Base-by-base conservation (phyloP, 1,140 invertebrate genomes). In the Trachelipus rathkii region DNA sequence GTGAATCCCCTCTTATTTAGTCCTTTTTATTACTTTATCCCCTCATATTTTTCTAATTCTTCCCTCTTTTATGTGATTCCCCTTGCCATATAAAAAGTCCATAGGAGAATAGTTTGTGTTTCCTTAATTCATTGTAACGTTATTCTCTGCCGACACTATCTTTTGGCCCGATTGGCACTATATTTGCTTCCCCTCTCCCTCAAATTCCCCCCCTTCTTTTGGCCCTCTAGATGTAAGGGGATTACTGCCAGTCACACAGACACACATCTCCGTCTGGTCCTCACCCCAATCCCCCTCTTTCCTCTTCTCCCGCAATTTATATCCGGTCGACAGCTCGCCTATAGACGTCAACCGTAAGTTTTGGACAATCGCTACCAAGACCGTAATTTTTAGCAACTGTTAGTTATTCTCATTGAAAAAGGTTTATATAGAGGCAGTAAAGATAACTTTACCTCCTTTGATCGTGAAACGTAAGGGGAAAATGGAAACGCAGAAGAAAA, bases 301-400 rank as follows among this genome's bases (percentile, higher is more conserved):
- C 33, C 33, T 6, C 1, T 33, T 6, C 33, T 33, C 50, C 50
- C 8, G 11, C 50, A 13, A 13, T 60, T 60, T 60, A 60, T 60
- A 60, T 60, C 50, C 50, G 50, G 50, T 60, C 50, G 50, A 60
- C 50, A 60, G 19, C 50, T 60, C 50, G 50, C 50, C 50, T 15
- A 60, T 60, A 60, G 50, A 60, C 50, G 50, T 60, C 50, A 60
- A 60, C 50, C 50, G 50, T 60, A 60, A 60, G 50, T 60, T 60
- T 15, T 2, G 50, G 50, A 60, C 50, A 60, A 60, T 60, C 50
- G 50, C 11, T 60, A 19, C 11, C 11, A 60, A 60, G 50, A 60
- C 50, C 50, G 50, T 60, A 60, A 60, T 60, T 60, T 33, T 60
- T 60, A 19, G 50, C 50, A 60, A 60, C 50, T 60, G 50, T 60